Evolutionary conservation across 2,888 invertebrate species (phyloP).

Genomic region (Nemapogon koenigi): DNA sequence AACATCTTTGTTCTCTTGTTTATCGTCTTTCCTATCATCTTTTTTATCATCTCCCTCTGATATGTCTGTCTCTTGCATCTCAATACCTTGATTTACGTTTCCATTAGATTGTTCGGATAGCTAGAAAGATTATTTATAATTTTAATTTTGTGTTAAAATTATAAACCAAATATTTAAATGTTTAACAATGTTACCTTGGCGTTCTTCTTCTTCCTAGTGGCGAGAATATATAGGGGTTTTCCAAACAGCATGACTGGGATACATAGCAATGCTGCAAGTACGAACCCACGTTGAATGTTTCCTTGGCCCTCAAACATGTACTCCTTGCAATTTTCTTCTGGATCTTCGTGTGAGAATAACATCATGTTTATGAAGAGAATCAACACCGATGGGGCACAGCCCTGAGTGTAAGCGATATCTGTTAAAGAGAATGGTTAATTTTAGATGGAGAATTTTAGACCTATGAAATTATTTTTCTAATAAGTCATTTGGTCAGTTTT

Average conservation of each 20-base stretch:
- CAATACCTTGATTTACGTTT: slow-evolving; percentile 71
- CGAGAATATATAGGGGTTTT: slow-evolving; percentile 83
- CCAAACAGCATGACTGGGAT: slow-evolving; percentile 94
- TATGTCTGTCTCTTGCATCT: slow-evolving; percentile 59
- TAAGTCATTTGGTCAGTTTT: too few relatives aligned
- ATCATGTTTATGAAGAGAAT: slow-evolving; percentile 99
- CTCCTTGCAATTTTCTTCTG: slow-evolving; percentile 56
- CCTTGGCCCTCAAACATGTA: slow-evolving; percentile 77
- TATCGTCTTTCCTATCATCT: too few relatives aligned
- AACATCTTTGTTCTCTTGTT: too few relatives aligned
- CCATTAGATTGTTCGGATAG: slow-evolving; percentile 65
- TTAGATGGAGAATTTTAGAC: too few relatives aligned
- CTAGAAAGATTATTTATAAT: too few relatives aligned
- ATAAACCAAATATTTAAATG: too few relatives aligned
- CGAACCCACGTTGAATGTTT: slow-evolving; percentile 75
- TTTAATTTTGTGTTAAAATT: too few relatives aligned
- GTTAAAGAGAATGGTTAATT: too few relatives aligned
- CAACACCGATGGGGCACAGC: slow-evolving; percentile 93
- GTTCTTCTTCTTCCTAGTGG: slow-evolving; percentile 31
- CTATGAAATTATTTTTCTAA: too few relatives aligned
- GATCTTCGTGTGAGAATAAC: slow-evolving; percentile 72
- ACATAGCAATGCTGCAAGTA: slow-evolving; percentile 81
- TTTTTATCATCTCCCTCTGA: slow-evolving; percentile 12
- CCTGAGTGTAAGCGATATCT: slow-evolving; percentile 43
- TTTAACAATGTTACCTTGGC: slow-evolving; percentile 29